Conservation (phyloP, 2,797 vertebrate genomes). For the Orientallactaga sibirica region DNA sequence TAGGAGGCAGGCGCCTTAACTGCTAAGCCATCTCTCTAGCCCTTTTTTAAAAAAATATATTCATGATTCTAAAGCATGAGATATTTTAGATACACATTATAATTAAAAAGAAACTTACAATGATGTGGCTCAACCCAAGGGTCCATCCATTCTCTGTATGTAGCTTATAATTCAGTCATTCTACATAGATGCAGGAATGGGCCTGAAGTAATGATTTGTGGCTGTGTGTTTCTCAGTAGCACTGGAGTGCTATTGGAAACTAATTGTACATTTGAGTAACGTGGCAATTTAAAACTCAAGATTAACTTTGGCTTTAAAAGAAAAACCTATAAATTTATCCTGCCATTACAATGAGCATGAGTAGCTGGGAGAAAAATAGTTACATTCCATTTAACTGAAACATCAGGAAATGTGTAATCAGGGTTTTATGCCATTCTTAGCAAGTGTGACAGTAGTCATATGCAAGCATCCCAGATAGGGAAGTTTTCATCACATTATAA, state of each 20-base stretch:
- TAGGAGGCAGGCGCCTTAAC: too few relatives aligned
- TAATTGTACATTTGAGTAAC: slow-evolving; percentile 5
- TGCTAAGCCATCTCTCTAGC: too few relatives aligned
- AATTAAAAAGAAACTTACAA: not conserved
- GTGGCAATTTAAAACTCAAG: not conserved
- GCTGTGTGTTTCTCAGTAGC: not conserved
- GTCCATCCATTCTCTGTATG: not conserved
- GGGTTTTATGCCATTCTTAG: not conserved
- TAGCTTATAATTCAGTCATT: slow-evolving; percentile 41
- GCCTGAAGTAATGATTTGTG: slow-evolving; percentile 38
- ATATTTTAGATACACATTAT: not conserved
- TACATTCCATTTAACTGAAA: not conserved
- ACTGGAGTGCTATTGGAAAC: not conserved
- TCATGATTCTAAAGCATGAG: not conserved
- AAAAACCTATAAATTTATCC: not conserved
- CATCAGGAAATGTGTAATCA: not conserved
- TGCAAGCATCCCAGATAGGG: not conserved
- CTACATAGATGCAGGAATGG: not conserved
- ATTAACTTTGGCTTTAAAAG: slow-evolving; percentile 60
- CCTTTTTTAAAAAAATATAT: not conserved
- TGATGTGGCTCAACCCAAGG: not conserved
- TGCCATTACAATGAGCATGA: slow-evolving; percentile 44
- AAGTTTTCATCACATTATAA: not conserved
- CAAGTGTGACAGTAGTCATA: not conserved
- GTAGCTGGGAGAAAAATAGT: slow-evolving; percentile 27